Evolutionary conservation across 2,113 vertebrate species (phyloP).

Genomic region (Brachypodius melanocephalos): DNA sequence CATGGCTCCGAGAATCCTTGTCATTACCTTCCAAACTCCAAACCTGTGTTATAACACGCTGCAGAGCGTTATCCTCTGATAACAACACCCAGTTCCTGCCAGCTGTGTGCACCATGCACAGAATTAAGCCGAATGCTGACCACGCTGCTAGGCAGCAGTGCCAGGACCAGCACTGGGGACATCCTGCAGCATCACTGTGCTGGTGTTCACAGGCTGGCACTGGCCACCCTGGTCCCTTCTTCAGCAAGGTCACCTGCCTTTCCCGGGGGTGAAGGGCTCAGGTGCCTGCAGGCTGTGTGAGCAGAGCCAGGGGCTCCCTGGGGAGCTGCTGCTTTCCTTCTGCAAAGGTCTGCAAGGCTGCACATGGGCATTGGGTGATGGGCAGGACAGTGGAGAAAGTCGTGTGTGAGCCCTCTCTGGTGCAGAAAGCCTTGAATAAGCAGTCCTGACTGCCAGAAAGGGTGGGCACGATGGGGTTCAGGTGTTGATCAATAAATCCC

Average conservation of each 20-base stretch:
- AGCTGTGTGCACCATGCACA: too few relatives aligned
- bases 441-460: neutral
- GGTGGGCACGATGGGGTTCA: neutral
- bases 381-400: neutral
- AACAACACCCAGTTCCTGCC: neutral
- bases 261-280: neutral
- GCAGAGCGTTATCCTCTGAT: neutral
- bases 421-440: neutral
- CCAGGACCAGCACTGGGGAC: neutral
- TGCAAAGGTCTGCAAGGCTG: neutral
- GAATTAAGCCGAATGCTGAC: rapidly evolving
- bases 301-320: neutral
- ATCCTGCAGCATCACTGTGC: neutral
- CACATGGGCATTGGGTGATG: neutral
- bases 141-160: rapidly evolving
- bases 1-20: neutral
- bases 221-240: rapidly evolving
- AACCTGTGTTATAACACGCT: rapidly evolving
- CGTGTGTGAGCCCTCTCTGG: rapidly evolving
- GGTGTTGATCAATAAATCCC: neutral
- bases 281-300: rapidly evolving
- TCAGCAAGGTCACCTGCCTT: neutral
- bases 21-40: neutral
- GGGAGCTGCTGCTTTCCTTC: neutral
- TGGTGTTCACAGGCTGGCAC: neutral